phyloP scores from a whole-genome alignment of 2,888 invertebrate genomes.

The Caenorhabditis sinica region DNA sequence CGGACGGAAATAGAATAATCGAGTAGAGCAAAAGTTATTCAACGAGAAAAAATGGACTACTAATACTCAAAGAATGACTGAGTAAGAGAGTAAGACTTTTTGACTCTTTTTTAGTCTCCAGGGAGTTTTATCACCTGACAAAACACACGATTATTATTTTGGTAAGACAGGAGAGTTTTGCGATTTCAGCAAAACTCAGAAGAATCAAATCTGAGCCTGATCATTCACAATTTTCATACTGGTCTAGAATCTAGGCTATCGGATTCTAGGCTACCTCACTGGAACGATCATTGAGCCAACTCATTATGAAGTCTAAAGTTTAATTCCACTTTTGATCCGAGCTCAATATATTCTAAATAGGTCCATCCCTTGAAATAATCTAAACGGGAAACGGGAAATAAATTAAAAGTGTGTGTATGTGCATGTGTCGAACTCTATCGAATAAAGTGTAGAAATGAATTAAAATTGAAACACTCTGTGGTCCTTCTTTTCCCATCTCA shows the following conservation, averaged over 20 bases:
- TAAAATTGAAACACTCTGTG: constrained; percentile 38
- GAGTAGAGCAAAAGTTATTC: constrained; percentile 20
- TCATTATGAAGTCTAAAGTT: background rate
- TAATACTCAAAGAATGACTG: constrained; percentile 4
- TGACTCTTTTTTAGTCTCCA: background rate
- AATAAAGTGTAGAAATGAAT: constrained; percentile 34
- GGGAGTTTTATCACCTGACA: constrained; percentile 18
- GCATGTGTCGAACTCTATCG: background rate
- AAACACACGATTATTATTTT: background rate
- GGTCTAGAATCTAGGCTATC: too few relatives aligned
- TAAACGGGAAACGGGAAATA: constrained; percentile 30
- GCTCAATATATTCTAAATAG: too few relatives aligned
- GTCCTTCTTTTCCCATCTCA: background rate
- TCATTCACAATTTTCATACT: too few relatives aligned
- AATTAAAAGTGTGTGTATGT: constrained; percentile 35
- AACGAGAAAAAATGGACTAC: background rate
- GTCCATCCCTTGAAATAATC: background rate
- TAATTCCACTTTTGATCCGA: too few relatives aligned
- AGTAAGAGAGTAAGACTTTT: constrained; percentile 1
- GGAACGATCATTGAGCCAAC: too few relatives aligned
- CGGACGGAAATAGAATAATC: constrained; percentile 28
- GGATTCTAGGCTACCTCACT: background rate
- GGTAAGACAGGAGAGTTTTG: too few relatives aligned
- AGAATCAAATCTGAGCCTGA: too few relatives aligned
- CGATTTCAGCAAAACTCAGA: too few relatives aligned